Evolutionary conservation across 2,113 vertebrate genomes (phyloP), one percentile per base, ranked within the genome.

Genomic region (Xenotilapia flavipinnis): DNA sequence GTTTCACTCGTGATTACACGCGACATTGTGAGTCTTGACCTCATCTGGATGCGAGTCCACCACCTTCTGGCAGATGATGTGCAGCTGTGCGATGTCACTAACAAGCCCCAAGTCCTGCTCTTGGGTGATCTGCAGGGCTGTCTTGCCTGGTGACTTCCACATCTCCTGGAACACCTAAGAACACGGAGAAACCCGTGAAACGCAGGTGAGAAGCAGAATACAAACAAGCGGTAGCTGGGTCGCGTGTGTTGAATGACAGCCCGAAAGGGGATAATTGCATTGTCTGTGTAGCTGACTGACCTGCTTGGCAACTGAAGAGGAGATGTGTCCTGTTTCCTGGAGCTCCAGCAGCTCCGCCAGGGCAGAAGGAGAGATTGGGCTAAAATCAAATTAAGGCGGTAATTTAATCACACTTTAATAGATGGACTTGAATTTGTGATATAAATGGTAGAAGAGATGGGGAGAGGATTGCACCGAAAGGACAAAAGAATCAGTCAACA

Each of bases 301-400:
- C 95, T 95, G 96, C 90, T 98, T 98, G 89, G 98, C 98, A 86
- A 95, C 97, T 1, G 97, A 90, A 8, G 98, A 97, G 49, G 98
- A 99, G 94, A 99, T 96, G 4, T 82, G 89, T 89, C 96, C 97
- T 1, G 87, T 92, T 93, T 98, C 97, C 80, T 98, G 95, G 82
- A 99, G 97, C 68, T 97, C 96, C 92, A 99, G 96, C 84, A 99
- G 95, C 92, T 98, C 97, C 5, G 97, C 97, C 83, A 99, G 93
- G 23, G 96, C 89, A 6, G 91, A 82, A 7, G 97, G 94, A 75
- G 95, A 96, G 86, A 99, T 70, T 1, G 96, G 97, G 94, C 99
- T 99, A 93, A 70, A 45, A 87, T 86, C 26, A 62, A 88, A 86
- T 86, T 26, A 92, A 70, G 5, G 40, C 15, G 11, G 3, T 75